Evolutionary conservation across 2,888 invertebrate genomes (phyloP).

Genomic region (Drosophila bunnanda): DNA sequence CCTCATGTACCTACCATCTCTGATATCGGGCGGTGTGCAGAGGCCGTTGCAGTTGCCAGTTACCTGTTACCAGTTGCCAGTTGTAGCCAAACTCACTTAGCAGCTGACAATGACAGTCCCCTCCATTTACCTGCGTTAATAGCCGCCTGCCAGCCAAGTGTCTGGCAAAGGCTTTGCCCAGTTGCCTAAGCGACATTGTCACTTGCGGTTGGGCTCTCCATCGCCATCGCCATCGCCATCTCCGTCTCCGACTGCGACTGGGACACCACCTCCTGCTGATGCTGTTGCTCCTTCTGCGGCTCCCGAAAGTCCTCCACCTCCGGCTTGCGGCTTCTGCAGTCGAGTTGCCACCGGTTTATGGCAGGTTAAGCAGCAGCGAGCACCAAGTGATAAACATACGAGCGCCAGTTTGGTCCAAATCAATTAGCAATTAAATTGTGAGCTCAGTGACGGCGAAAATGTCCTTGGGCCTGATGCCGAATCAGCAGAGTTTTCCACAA

Average conservation of each 20-base stretch:
- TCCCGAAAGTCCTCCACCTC: slow-evolving; percentile 3
- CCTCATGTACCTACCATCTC: background rate
- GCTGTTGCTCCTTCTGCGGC: slow-evolving; percentile 1
- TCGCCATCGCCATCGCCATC: background rate
- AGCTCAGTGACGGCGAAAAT: slow-evolving; percentile 60
- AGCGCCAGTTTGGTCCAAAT: slow-evolving; percentile 54
- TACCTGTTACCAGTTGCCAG: slow-evolving; percentile 29
- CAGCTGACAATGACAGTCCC: slow-evolving; percentile 70
- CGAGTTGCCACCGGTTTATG: slow-evolving; percentile 28
- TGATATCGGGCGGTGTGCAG: slow-evolving; percentile 11
- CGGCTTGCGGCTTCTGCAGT: slow-evolving; percentile 28
- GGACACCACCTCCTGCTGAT: background rate
- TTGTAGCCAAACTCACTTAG: slow-evolving; percentile 58
- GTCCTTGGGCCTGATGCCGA: slow-evolving; percentile 53
- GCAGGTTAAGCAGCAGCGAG: slow-evolving; percentile 9
- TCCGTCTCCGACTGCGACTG: background rate
- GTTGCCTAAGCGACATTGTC: slow-evolving; percentile 72
- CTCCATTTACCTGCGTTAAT: slow-evolving; percentile 54
- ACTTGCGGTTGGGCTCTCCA: slow-evolving; percentile 65
- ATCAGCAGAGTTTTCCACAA: slow-evolving; percentile 54
- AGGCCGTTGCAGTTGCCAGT: slow-evolving; percentile 41
- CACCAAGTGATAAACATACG: slow-evolving; percentile 36
- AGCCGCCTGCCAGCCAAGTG: slow-evolving; percentile 55
- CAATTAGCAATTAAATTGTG: slow-evolving; percentile 76
- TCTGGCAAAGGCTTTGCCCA: slow-evolving; percentile 55